Base-by-base conservation (phyloP, 2,797 vertebrate species). In the Serranus cabrilla region DNA sequence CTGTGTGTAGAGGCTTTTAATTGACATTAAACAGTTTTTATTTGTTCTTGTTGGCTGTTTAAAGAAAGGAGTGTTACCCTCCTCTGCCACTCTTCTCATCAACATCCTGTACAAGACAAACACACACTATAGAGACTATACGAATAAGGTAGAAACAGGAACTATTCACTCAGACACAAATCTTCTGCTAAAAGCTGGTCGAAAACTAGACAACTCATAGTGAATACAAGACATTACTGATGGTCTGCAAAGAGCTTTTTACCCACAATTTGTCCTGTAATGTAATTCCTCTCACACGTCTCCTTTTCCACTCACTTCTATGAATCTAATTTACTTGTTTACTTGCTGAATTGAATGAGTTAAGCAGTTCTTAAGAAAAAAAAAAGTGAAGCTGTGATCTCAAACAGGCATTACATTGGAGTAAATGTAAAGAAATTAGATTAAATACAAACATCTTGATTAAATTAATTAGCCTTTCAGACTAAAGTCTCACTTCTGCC, bases 401-500 rank as follows among this genome's bases (percentile, higher is more conserved):
- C 14, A 14, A 14, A 65, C 12, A 25, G 0, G 18, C 42, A 20
- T 49, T 20, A 58, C 50, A 73, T n/a, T 77, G n/a, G 25, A 63
- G 23, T 7, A n/a, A 49, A 81, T 54, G 13, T 23, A 11, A 52
- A 27, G n/a, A 50, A 73, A 73, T 63, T 59, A 57, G 51, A 57
- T 39, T 42, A 7, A 37, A n/a, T 18, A 6, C 25, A 42, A 13
- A 34, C 23, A 50, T 21, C 18, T 1, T 25, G 12, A 74, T 74
- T 59, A 6, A 20, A 31, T 23, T 46, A 2, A 37, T 42, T 17
- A 37, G 43, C 4, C 12, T 47, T 31, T n/a, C 34, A 62, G 50
- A 27, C 59, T 25, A 27, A 0, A 23, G 11, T 37, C 51, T 37
- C 34, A 51, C 52, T 21, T 34, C 51, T 12, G 11, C 1, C 39